These are phyloP conservation scores for Amblyraja radiata DNA, from an alignment of 2,797 vertebrate genomes.

Conservation along the genomic window DNA sequence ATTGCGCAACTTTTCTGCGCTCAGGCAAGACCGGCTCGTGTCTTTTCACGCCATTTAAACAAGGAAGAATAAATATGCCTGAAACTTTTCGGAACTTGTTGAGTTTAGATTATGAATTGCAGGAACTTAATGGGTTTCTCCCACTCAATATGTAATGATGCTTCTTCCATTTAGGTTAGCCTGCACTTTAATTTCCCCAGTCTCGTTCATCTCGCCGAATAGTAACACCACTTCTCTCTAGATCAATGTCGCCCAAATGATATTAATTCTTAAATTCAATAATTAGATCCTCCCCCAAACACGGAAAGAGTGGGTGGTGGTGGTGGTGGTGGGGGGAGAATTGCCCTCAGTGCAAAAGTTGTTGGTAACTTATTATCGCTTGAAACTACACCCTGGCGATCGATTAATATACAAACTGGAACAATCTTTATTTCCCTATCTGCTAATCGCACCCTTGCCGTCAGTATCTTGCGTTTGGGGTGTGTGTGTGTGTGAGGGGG, in stretches of 20 bases:
- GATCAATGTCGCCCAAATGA: background rate
- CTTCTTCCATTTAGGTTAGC: background rate
- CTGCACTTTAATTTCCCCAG: background rate
- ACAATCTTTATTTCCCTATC: background rate
- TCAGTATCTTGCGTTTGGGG: background rate
- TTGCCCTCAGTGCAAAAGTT: background rate
- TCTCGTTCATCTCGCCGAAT: background rate
- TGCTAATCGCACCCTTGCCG: background rate
- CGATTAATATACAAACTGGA: background rate
- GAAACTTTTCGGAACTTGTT: conserved; percentile 34
- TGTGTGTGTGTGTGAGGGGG: too few relatives aligned
- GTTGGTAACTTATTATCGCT: background rate
- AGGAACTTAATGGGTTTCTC: background rate
- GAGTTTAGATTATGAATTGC: background rate
- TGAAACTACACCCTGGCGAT: background rate
- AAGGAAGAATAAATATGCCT: background rate
- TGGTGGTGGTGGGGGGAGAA: too few relatives aligned
- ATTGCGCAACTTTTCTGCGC: background rate
- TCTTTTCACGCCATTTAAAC: background rate
- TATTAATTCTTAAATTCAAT: background rate
- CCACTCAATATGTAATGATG: background rate
- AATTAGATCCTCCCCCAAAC: too few relatives aligned
- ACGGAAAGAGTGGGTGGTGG: too few relatives aligned
- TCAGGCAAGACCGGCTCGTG: too few relatives aligned
- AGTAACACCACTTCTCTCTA: background rate